Evolutionary conservation across 2,797 vertebrate genomes (phyloP), one percentile per base, ranked within the genome.

Genomic region (Melanotaenia pygmaea): DNA sequence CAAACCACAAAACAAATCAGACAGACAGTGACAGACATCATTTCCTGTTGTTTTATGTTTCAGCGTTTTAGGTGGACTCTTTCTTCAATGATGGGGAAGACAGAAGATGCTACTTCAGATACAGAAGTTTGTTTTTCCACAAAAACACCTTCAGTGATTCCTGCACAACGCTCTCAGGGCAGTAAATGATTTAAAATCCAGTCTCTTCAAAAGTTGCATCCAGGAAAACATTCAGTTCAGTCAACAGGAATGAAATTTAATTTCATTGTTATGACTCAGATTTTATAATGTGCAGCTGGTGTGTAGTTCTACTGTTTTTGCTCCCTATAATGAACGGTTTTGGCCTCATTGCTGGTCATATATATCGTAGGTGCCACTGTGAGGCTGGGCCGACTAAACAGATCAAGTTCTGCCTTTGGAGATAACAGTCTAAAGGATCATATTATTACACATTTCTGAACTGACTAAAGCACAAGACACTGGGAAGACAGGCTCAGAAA

Each of bases 191-290:
- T 73, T 1, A 72, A 13, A 14, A 60, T 38, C 60, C 59, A 32
- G 43, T 67, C 47, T 38, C 59, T 16, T 5, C 8, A 8, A 2
- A 1, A 70, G 61, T 67, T 26, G 54, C 28, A 70, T 18, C 4
- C 1, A 45, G 26, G 8, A 60, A 76, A 79, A 73, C 73, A 76
- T 76, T 87, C 60, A 68, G 22, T 20, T 16, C 22, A 47, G 45
- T 47, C 45, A 47, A 28, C 14, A 30, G 53, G 53, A 56, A 56
- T 6, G 18, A 14, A 14, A 16, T 30, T 56, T 18, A 6, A n/a
- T 47, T 47, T 20, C 43, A 30, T 56, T 26, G 4, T 56, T 30
- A 6, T 40, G 13, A 61, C 45, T 59, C 40, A 18, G 28, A 63
- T 9, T 26, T 64, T 63, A 37, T 54, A 14, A 54, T 35, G 58